phyloP scores from a whole-genome alignment of 2,888 invertebrate genomes.

The Dichetophora obliterata region DNA sequence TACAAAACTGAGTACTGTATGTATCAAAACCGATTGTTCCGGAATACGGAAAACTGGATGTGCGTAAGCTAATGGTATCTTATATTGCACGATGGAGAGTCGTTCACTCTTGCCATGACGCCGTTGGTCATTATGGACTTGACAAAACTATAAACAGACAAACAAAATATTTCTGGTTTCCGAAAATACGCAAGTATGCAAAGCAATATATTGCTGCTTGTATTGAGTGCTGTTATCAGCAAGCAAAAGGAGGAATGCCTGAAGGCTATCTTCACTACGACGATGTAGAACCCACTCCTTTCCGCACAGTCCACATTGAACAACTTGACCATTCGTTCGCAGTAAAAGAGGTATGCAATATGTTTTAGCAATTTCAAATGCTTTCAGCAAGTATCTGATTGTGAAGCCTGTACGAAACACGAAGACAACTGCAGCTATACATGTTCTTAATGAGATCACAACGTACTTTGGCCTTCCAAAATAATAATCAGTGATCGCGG shows the following conservation, averaged over 20 bases:
- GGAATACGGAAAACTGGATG: not conserved
- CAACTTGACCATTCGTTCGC: constrained; percentile 24
- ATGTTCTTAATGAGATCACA: not conserved
- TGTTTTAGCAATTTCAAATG: constrained; percentile 37
- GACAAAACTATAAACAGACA: constrained; percentile 46
- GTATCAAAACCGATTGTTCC: not conserved
- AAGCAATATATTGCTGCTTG: constrained; percentile 31
- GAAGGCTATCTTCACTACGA: constrained; percentile 39
- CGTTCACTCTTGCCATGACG: constrained; percentile 3
- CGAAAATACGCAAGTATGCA: constrained; percentile 44
- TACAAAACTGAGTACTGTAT: not conserved
- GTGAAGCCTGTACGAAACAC: not conserved
- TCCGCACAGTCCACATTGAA: constrained; percentile 42
- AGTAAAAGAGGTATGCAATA: constrained; percentile 23
- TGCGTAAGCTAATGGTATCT: not conserved
- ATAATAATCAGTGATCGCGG: constrained; percentile 51
- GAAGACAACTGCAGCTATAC: not conserved
- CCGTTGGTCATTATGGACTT: constrained; percentile 33
- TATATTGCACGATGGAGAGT: not conserved
- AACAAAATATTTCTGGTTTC: constrained; percentile 47
- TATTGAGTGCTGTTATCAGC: too few species aligned
- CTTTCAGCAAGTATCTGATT: not conserved
- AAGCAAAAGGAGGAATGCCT: constrained; percentile 28
- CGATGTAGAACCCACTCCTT: constrained; percentile 45
- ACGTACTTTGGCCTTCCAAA: constrained; percentile 49